These are phyloP conservation scores for Hemibagrus wyckioides DNA, from an alignment of 2,113 vertebrate genomes.

Conservation along the genomic window DNA sequence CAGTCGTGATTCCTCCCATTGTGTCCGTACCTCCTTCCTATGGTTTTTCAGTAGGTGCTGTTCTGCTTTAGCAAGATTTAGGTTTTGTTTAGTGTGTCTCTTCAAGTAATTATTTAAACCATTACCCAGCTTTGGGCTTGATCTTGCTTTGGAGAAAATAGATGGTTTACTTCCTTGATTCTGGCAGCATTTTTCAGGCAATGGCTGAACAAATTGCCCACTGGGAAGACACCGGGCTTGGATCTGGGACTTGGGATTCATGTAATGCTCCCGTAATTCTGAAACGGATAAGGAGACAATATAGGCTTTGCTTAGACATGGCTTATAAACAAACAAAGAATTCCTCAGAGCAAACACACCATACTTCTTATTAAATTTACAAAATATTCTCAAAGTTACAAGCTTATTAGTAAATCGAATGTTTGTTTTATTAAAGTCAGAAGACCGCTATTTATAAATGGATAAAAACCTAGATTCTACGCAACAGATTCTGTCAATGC, in stretches of 20 bases:
- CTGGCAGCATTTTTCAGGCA: slow-evolving; percentile 19
- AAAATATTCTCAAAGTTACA: not conserved
- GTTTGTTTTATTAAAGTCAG: not conserved
- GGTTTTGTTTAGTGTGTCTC: slow-evolving; percentile 23
- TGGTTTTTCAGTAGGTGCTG: slow-evolving; percentile 5
- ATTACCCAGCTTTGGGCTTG: not conserved
- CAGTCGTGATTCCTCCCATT: slow-evolving; percentile 36
- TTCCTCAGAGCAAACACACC: not conserved
- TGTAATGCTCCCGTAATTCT: slow-evolving; percentile 30
- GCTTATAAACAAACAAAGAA: not conserved
- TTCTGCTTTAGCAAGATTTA: slow-evolving; percentile 11
- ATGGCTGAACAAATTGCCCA: not conserved
- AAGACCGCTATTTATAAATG: not conserved
- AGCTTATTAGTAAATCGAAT: not conserved
- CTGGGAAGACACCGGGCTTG: slow-evolving; percentile 2
- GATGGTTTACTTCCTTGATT: slow-evolving; percentile 24
- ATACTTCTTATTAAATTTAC: not conserved
- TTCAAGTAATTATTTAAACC: slow-evolving; percentile 37
- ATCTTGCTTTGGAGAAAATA: slow-evolving; percentile 27
- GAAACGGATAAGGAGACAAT: slow-evolving; percentile 24
- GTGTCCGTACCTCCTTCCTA: slow-evolving; percentile 22
- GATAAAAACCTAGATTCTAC: not conserved
- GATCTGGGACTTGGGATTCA: slow-evolving; percentile 13
- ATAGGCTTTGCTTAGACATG: not conserved
- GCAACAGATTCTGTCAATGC: not conserved